Base-by-base conservation (phyloP, 2,888 invertebrate genomes). In the Ectemnius cavifrons region DNA sequence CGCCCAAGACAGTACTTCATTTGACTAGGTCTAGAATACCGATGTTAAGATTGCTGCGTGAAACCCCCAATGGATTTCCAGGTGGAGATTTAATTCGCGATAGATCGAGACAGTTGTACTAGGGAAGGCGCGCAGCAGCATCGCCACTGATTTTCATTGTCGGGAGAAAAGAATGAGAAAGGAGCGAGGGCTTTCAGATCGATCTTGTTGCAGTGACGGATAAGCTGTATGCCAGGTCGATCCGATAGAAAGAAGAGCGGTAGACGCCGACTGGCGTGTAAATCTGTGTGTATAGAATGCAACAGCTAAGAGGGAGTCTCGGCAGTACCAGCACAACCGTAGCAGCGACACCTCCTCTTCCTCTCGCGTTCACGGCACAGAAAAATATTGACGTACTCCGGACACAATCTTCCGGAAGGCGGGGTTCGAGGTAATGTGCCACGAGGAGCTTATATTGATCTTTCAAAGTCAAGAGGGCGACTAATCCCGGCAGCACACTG, bases 361-460 rank as follows among this genome's bases (percentile, higher is more conserved):
- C 28, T 45, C 11, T 14, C 11, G 16, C 62, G 49, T 58, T 64
- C 69, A 66, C 49, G 73, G 72, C 72, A 71, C 67, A 71, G 80
- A 82, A 80, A 82, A 82, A 80, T 79, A 82, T 82, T 76, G 77
- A 82, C 77, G 78, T 66, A 74, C 71, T 56, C 67, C 63, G 69
- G 75, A 79, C 77, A 72, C 72, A 77, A 78, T 83, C 80, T 82
- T 77, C 75, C 58, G 73, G 65, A 61, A 70, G 56, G 68, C 37
- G 65, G 59, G 69, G 46, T 52, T 62, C 69, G 65, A 11, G 67
- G 37, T 75, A 73, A 73, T 72, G 68, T 61, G 72, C 63, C 73
- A 52, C 64, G 64, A 73, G 60, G 76, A 61, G 73, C 61, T 74
- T 83, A 74, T 83, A 83, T 83, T 73, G 80, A 83, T 84, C 84